Percentiles rank a stretch among this genome's conserved stretches.
phyloP scores from a whole-genome alignment of 1,140 invertebrate species.

The Euura saliciscinereae region DNA sequence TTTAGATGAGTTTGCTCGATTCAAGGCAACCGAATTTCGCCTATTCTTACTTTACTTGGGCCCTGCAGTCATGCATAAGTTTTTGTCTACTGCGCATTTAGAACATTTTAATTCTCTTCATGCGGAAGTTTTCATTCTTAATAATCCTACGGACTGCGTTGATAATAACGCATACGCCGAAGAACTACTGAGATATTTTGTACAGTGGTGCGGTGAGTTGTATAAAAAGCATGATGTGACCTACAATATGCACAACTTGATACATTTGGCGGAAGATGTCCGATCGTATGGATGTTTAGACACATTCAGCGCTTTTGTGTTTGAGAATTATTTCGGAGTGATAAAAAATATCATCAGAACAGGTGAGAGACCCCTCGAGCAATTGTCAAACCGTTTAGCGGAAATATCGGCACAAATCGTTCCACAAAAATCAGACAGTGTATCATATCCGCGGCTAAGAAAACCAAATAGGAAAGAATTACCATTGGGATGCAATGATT shows the following conservation, averaged over 20 bases:
- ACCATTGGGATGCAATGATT: not conserved
- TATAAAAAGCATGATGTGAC: constrained; percentile 17
- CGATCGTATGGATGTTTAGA: constrained; percentile 17
- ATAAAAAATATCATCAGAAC: constrained; percentile 21
- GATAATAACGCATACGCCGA: constrained; percentile 14
- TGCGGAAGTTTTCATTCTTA: constrained; percentile 16
- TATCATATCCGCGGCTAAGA: not conserved
- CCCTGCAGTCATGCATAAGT: constrained; percentile 27
- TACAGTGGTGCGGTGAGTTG: constrained; percentile 2
- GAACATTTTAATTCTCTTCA: constrained; percentile 14
- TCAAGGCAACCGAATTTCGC: constrained; percentile 42
- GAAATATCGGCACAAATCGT: constrained; percentile 7
- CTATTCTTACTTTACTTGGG: constrained; percentile 37
- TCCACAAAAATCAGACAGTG: not conserved
- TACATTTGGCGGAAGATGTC: constrained; percentile 22
- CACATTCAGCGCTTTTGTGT: constrained; percentile 21
- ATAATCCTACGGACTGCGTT: constrained; percentile 2
- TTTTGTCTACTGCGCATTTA: constrained; percentile 9
- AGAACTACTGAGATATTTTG: constrained; percentile 11
- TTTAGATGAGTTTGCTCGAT: constrained; percentile 28
- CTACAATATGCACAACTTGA: constrained; percentile 26
- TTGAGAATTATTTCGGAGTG: constrained; percentile 21
- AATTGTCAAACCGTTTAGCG: constrained; percentile 10
- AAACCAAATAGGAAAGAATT: not conserved
- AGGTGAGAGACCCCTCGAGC: constrained; percentile 22